Base-by-base conservation (phyloP, 2,888 invertebrate species). In the Synergus japonicus region DNA sequence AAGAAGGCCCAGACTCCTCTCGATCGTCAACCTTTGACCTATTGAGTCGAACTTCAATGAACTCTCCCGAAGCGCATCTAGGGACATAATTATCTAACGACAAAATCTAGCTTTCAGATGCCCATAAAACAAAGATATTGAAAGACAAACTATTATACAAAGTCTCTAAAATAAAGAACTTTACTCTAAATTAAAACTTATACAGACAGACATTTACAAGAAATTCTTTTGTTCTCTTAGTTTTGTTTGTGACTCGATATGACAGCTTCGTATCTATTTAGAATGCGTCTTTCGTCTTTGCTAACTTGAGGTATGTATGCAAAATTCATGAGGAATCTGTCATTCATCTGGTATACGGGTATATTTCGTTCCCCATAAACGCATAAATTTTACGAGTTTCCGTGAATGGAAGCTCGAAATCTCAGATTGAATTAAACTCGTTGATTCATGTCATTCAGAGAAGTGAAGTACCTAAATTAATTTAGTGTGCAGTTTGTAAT, bases 361-460 rank as follows among this genome's bases (percentile, higher is more conserved):
- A 49, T 22, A 49, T 22, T 37, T 15, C 49, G 37, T 22, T 37
- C 49, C n/a, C 41, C 54, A 54, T n/a, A 37, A 73, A 73, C 37
- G 46, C 41, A 49, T 73, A 29, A 41, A 73, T 73, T 73, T 73
- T 12, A 54, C 73, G 29, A 73, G 37, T 73, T 73, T n/a, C 9
- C 37, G 10, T 49, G 49, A 41, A 49, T 73, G 37, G 37, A 54
- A 9, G 49, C 73, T 49, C 37, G 54, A 49, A 73, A 54, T 37
- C 37, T 73, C n/a, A 37, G 49, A 73, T 73, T 54, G 54, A 73
- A 73, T 54, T 37, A 73, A 73, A 73, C n/a, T 22, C 37, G n/a
- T 54, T 73, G 54, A 73, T 22, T 54, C 37, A 29, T 29, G 29
- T 54, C 73, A 49, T 49, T 54, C 37, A 69, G 22, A 15, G 10